phyloP scores from a whole-genome alignment of 2,797 vertebrate species.

The Myotis myotis region DNA sequence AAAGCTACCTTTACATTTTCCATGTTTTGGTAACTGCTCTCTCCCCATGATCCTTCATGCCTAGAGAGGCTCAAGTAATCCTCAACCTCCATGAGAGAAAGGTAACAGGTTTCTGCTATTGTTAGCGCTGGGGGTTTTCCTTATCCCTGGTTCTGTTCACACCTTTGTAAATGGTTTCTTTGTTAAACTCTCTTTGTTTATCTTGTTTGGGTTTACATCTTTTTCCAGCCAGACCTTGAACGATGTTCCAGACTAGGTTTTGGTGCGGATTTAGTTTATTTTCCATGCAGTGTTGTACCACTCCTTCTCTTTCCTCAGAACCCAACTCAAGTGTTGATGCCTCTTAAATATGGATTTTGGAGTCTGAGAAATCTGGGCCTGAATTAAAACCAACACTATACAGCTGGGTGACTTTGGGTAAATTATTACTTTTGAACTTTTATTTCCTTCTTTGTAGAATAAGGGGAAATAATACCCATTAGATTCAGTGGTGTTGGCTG shows the following conservation, averaged over 20 bases:
- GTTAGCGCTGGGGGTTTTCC: not conserved
- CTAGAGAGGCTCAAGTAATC: not conserved
- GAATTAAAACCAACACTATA: not conserved
- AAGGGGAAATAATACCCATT: not conserved
- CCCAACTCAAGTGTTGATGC: not conserved
- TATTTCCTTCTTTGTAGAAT: constrained; percentile 35
- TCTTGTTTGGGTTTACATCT: constrained; percentile 2
- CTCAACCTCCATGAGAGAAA: not conserved
- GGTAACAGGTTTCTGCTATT: not conserved
- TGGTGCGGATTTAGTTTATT: constrained; percentile 23
- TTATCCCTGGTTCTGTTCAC: not conserved
- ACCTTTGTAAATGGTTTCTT: not conserved
- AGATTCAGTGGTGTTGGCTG: not conserved
- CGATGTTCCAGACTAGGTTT: not conserved
- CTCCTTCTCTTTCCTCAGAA: not conserved
- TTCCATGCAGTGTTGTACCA: not conserved
- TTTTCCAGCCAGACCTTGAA: not conserved
- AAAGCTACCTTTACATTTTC: not conserved
- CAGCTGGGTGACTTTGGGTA: not conserved
- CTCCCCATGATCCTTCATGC: not conserved
- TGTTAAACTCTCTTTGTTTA: not conserved
- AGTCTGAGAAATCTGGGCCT: not conserved
- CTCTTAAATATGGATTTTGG: not conserved
- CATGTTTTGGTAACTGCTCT: not conserved
- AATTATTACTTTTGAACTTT: not conserved